Evolutionary conservation across 2,888 invertebrate species (phyloP).

Genomic region (Smittia sp.): DNA sequence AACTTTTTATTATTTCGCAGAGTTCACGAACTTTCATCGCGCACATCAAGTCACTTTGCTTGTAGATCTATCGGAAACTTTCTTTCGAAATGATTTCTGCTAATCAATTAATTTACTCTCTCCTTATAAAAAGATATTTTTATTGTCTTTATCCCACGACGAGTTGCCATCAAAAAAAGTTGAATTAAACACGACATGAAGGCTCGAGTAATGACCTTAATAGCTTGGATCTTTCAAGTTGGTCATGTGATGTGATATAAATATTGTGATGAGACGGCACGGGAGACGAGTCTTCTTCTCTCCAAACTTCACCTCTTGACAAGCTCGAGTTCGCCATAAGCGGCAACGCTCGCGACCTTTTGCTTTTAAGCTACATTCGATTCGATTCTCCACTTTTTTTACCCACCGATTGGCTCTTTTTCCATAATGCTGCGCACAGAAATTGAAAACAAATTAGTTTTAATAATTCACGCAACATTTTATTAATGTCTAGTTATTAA

Average conservation of each 20-base stretch:
- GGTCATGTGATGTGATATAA: constrained; percentile 34
- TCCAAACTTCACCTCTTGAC: not conserved
- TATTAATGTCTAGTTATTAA: constrained; percentile 32
- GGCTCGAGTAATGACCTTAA: constrained; percentile 32
- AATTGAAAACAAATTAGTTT: constrained; percentile 40
- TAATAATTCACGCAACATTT: constrained; percentile 41
- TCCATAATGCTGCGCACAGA: not conserved
- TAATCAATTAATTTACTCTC: constrained; percentile 29
- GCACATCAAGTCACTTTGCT: not conserved
- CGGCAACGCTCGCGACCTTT: not conserved
- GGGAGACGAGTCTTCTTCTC: not conserved
- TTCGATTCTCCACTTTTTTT: not conserved
- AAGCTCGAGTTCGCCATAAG: not conserved
- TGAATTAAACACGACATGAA: constrained; percentile 34
- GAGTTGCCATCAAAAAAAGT: constrained; percentile 28
- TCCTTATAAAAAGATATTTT: not conserved
- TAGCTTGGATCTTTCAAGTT: constrained; percentile 29
- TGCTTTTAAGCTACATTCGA: not conserved
- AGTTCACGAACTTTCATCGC: constrained; percentile 25
- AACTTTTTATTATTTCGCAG: constrained; percentile 23
- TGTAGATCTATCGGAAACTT: constrained; percentile 21
- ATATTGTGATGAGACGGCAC: constrained; percentile 9
- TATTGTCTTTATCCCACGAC: constrained; percentile 40
- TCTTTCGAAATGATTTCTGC: constrained; percentile 9
- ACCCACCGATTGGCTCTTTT: not conserved